These are phyloP conservation scores for Rattus rattus DNA, from an alignment of 2,113 vertebrate species.

Conservation along the genomic window DNA sequence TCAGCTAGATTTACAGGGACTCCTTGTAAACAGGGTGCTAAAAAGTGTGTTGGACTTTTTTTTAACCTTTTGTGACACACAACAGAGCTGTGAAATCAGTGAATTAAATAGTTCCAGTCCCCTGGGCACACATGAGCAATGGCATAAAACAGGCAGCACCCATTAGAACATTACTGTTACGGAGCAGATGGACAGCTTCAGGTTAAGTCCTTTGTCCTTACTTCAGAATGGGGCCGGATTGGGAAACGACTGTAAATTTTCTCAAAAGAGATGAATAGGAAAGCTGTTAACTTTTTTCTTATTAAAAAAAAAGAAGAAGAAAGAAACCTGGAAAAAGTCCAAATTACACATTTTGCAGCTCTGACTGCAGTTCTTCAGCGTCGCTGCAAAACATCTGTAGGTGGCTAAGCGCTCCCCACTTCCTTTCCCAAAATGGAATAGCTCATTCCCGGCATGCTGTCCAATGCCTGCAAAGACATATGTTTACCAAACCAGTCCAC, in stretches of 20 bases:
- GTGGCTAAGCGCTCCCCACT: constrained; percentile 71
- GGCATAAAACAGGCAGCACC: constrained; percentile 34
- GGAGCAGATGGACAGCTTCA: constrained; percentile 64
- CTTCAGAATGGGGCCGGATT: constrained; percentile 68
- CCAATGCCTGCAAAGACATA: constrained; percentile 60
- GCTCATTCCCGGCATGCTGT: constrained; percentile 58
- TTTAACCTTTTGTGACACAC: constrained; percentile 83
- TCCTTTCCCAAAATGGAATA: constrained; percentile 71
- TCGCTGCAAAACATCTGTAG: constrained; percentile 67
- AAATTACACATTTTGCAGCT: constrained; percentile 83
- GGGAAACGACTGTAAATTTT: constrained; percentile 82
- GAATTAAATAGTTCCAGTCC: constrained; percentile 84
- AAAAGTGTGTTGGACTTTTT: constrained; percentile 82
- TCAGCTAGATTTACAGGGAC: constrained; percentile 78
- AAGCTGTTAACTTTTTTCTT: constrained; percentile 82
- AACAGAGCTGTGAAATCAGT: constrained; percentile 83
- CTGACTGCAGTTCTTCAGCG: constrained; percentile 76
- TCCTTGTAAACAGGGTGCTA: constrained; percentile 82
- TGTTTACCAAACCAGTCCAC: constrained; percentile 66
- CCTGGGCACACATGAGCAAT: constrained; percentile 75
- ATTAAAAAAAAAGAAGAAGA: constrained; percentile 71
- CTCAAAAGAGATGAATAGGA: constrained; percentile 78
- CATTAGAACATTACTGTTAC: constrained; percentile 59
- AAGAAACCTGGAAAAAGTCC: constrained; percentile 79
- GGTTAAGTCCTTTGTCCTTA: constrained; percentile 74